Base-by-base conservation (phyloP, 1,140 invertebrate genomes). In the Tetragnatha versicolor region DNA sequence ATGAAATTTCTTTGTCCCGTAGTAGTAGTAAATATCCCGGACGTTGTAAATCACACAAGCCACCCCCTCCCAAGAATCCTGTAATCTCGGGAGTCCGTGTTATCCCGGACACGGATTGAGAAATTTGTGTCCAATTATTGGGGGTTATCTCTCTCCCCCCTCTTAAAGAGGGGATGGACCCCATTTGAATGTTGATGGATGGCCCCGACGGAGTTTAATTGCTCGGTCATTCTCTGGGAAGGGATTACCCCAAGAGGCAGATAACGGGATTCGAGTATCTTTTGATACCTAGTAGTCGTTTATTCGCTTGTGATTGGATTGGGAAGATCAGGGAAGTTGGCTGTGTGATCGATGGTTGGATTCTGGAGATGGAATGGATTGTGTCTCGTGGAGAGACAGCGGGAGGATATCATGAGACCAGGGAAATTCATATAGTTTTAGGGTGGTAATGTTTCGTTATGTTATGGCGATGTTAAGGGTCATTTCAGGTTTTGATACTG, bases 121-220 rank as follows among this genome's bases (percentile, higher is more conserved):
- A 31, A 58, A 58, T 58, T 58, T 58, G 53, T 31, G 53, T 58
- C 53, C 53, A 58, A 33, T 58, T 58, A 58, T 58, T 58, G 27
- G 20, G 53, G 33, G 53, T 58, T 58, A 33, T 58, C 53, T 31
- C 14, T 27, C 14, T 58, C n/a, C n/a, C n/a, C n/a, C n/a, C n/a
- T n/a, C n/a, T n/a, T n/a, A n/a, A 58, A 58, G 53, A 6, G n/a
- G n/a, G 39, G 17, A 17, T 42, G 53, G 27, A 31, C 33, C 53
- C 53, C 53, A 58, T 33, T 58, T 58, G 33, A 58, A 58, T 58
- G 33, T 31, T 58, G 29, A 58, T 58, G 53, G 27, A 58, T 58
- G 53, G 33, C 53, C 33, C 33, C 27, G 53, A 27, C 29, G 53
- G 53, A 17, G 53, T 58, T 58, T 58, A 58, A 58, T 58, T 58